Evolutionary conservation across 2,797 vertebrate species (phyloP), one percentile per base, ranked within the genome.

Genomic region (Enteromius treurensis): DNA sequence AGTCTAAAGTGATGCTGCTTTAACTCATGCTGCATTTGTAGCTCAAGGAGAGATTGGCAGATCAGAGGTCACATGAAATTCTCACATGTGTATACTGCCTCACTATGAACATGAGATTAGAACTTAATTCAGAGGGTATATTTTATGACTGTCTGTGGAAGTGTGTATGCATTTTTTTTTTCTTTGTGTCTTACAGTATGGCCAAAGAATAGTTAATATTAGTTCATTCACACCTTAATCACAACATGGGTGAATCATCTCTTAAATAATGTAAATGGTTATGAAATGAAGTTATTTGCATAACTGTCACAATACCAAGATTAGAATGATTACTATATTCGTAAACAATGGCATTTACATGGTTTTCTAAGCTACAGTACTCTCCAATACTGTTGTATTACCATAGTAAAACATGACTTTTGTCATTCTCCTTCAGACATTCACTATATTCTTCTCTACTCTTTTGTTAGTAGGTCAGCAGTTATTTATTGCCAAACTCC

Each of bases 1-100:
- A 68, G 80, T 84, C 77, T 77, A 40, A 69, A 40, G 55, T 7
- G 53, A 74, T 65, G 47, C 19, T 82, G 62, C 77, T 68, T 51
- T 34, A 60, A 47, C 67, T 60, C 23, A 9, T 65, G 26, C 60
- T 64, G 55, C 32, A 37, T 55, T 26, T 70, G 15, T 29, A 67
- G 4, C 65, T 40, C n/a, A 40, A 13, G 29, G n/a, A 26, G 49
- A 49, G 49, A 40, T 76, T 21, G 17, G 21, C 32, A 65, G 60
- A 32, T 62, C 32, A 76, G 19, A 76, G 32, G 32, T 23, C 53
- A 79, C 5, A 67, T 65, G 45, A 68, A 21, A 60, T 21, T 55
- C 51, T 58, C 19, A 58, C 53, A 40, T 40, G 3, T 5, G 53
- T 51, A 19, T 51, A 49, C 17, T 51, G 45, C 47, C 2, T 23